Percentiles rank a stretch among this genome's conserved stretches.
phyloP scores from a whole-genome alignment of 1,140 invertebrate genomes.

The Halictus rubicundus region DNA sequence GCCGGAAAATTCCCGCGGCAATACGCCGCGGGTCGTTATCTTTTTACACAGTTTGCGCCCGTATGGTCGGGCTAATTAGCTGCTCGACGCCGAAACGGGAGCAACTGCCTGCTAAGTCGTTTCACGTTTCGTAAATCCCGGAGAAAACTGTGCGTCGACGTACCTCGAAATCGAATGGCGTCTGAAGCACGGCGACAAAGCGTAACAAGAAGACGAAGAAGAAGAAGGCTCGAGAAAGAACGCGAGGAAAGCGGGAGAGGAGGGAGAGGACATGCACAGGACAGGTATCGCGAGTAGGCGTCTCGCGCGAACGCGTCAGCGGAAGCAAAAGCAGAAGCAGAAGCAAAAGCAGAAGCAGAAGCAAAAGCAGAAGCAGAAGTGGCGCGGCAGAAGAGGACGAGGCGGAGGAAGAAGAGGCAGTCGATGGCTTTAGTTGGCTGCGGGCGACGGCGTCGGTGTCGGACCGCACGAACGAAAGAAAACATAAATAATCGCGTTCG shows the following conservation, averaged over 20 bases:
- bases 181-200: no score
- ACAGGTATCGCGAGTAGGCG: slow-evolving; percentile 3
- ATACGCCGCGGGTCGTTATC: slow-evolving; percentile 29
- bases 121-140: slow-evolving; percentile 32
- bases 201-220: no score
- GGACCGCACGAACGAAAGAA: slow-evolving; percentile 74
- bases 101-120: slow-evolving; percentile 21
- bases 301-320: slow-evolving; percentile 1
- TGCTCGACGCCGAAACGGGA: slow-evolving; percentile 27
- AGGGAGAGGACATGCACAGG: background rate
- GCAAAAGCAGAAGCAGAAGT: slow-evolving; percentile 20
- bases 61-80: slow-evolving; percentile 12
- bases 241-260: background rate
- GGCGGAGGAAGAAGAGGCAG: slow-evolving; percentile 62
- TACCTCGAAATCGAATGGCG: background rate
- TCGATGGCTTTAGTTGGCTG: slow-evolving; percentile 77
- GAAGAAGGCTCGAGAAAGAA: background rate
- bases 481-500: slow-evolving; percentile 82
- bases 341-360: slow-evolving; percentile 4
- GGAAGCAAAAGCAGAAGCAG: slow-evolving; percentile 17
- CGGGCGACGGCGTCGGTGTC: slow-evolving; percentile 73
- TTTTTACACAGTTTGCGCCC: slow-evolving; percentile 3
- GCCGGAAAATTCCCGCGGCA: slow-evolving; percentile 6
- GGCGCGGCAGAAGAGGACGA: slow-evolving; percentile 4
- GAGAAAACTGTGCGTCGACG: background rate